These are phyloP conservation scores for Eucriotettix oculatus DNA, from an alignment of 2,888 invertebrate species.

Conservation along the genomic window DNA sequence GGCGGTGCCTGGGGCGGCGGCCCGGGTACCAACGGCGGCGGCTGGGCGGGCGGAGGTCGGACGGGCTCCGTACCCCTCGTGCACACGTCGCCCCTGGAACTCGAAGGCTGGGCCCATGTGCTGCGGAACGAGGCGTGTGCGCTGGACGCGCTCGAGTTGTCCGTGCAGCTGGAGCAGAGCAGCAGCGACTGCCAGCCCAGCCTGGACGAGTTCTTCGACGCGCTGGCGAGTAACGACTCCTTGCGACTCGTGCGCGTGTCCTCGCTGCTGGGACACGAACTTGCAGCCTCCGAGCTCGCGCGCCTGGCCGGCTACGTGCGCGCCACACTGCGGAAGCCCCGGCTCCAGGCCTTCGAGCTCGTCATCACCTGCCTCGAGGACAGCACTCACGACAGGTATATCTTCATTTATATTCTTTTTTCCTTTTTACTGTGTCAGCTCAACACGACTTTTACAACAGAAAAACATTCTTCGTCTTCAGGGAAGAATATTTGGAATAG, in stretches of 20 bases:
- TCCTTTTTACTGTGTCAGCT: no score
- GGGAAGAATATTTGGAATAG: no score
- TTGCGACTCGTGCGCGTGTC: slow-evolving; percentile 33
- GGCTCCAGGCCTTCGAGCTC: slow-evolving; percentile 33
- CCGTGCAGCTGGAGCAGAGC: slow-evolving; percentile 27
- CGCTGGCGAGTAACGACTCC: slow-evolving; percentile 32
- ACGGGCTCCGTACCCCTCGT: slow-evolving; percentile 14
- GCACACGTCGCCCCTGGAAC: slow-evolving; percentile 29
- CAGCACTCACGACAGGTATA: slow-evolving; percentile 29
- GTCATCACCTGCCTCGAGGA: slow-evolving; percentile 35
- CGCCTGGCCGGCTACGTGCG: slow-evolving; percentile 30
- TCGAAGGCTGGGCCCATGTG: slow-evolving; percentile 34
- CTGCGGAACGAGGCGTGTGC: slow-evolving; percentile 29
- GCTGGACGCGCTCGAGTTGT: slow-evolving; percentile 31
- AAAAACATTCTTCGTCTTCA: no score
- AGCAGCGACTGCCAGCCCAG: background rate
- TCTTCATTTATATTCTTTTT: background rate
- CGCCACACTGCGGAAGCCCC: slow-evolving; percentile 29
- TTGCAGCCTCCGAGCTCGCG: slow-evolving; percentile 31
- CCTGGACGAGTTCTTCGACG: slow-evolving; percentile 32
- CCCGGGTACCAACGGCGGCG: slow-evolving; percentile 3
- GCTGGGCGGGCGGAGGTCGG: slow-evolving; percentile 12
- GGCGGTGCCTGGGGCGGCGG: slow-evolving; percentile 22
- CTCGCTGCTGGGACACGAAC: slow-evolving; percentile 33
- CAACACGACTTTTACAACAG: no score